Evolutionary conservation across 2,888 invertebrate species (phyloP).

Genomic region (Nephrotoma appendiculata): DNA sequence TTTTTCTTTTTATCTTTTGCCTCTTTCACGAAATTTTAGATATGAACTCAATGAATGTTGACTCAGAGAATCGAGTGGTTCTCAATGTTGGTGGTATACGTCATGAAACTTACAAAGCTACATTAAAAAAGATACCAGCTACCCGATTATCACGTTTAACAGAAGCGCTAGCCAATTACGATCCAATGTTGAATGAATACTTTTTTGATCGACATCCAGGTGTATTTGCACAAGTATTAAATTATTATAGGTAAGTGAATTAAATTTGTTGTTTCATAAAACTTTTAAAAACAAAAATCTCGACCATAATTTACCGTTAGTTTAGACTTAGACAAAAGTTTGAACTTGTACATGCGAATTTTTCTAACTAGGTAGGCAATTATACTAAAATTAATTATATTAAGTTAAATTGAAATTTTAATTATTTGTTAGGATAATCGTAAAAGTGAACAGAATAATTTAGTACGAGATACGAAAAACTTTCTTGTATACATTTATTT

Average conservation of each 20-base stretch:
- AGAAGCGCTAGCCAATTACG: slow-evolving; percentile 97
- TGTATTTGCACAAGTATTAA: slow-evolving; percentile 89
- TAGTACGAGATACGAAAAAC: not conserved
- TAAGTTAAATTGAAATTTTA: not conserved
- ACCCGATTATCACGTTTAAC: slow-evolving; percentile 86
- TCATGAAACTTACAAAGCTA: slow-evolving; percentile 92
- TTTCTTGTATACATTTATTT: not conserved
- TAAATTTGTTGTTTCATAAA: not conserved
- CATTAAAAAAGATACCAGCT: slow-evolving; percentile 93
- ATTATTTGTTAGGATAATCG: not conserved
- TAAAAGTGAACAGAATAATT: not conserved
- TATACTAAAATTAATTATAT: not conserved
- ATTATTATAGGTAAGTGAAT: slow-evolving; percentile 73
- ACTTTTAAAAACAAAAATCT: too few species aligned
- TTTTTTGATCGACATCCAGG: slow-evolving; percentile 98
- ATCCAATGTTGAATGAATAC: slow-evolving; percentile 97
- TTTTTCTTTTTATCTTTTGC: slow-evolving; percentile 3
- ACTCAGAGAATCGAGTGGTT: slow-evolving; percentile 96
- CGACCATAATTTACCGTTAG: not conserved
- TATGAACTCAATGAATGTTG: slow-evolving; percentile 89
- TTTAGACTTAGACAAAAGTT: not conserved
- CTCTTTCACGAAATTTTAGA: slow-evolving; percentile 20
- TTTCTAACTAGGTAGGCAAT: not conserved
- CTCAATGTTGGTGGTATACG: slow-evolving; percentile 97
- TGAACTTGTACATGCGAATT: not conserved